A percentile compares a stretch with the other conserved stretches of the same genome.
Evolutionary conservation across 2,113 vertebrate genomes (phyloP).

Genomic region (Natator depressus): DNA sequence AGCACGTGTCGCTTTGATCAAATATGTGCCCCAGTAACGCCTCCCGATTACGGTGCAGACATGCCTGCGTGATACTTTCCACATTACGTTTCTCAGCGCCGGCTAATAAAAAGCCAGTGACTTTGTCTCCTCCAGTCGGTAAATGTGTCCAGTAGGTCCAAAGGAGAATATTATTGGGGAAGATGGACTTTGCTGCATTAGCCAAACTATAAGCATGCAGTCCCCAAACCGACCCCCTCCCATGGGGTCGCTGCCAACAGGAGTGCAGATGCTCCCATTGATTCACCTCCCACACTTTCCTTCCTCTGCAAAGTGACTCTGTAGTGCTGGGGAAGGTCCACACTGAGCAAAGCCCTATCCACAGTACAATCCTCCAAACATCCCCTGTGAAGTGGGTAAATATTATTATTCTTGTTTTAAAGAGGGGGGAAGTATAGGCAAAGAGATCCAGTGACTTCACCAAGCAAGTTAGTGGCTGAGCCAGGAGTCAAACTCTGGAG

Average conservation of each 20-base stretch:
- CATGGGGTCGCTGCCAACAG: neutral
- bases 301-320: too few relatives aligned
- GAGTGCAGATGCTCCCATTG: neutral
- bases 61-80: neutral
- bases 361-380: neutral
- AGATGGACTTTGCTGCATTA: accelerated
- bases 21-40: neutral
- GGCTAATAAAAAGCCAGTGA: neutral
- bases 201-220: neutral
- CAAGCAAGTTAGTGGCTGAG: neutral
- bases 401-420: conserved; percentile 12
- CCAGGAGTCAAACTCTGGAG: neutral
- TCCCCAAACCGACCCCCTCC: accelerated
- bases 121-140: neutral
- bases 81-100: neutral
- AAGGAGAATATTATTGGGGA: neutral
- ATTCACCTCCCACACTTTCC: neutral
- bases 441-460: neutral
- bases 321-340: accelerated
- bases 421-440: neutral
- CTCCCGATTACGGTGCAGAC: too few relatives aligned
- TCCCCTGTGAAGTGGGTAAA: conserved; percentile 16
- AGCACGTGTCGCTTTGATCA: neutral
- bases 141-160: neutral
- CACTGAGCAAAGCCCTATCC: neutral